phyloP scores from a whole-genome alignment of 2,888 invertebrate genomes.

The Conistra vaccinii region DNA sequence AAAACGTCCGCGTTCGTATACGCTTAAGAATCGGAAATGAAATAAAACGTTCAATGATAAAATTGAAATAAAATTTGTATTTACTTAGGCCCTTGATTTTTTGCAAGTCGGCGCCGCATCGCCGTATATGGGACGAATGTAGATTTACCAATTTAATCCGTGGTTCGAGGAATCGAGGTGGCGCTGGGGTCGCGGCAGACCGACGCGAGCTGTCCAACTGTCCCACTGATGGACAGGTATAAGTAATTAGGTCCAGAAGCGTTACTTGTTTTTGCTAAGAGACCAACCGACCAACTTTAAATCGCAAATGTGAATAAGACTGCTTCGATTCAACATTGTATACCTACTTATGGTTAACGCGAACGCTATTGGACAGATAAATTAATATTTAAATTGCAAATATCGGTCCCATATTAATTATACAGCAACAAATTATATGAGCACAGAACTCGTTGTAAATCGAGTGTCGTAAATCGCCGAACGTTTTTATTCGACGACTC shows the following conservation, averaged over 20 bases:
- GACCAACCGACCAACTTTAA: conserved; percentile 64
- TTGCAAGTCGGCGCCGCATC: conserved; percentile 82
- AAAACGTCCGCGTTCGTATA: conserved; percentile 82
- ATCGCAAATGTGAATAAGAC: conserved; percentile 73
- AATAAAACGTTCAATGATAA: conserved; percentile 87
- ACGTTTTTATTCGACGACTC: conserved; percentile 74
- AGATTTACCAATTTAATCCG: conserved; percentile 87
- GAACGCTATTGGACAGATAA: conserved; percentile 67
- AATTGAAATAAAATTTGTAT: conserved; percentile 90
- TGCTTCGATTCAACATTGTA: conserved; percentile 67
- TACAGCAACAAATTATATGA: conserved; percentile 66
- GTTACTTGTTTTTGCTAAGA: conserved; percentile 72
- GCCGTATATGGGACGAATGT: conserved; percentile 84
- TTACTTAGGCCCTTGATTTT: conserved; percentile 85
- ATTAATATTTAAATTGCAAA: conserved; percentile 70
- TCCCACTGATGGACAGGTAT: conserved; percentile 76
- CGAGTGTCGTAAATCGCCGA: conserved; percentile 77
- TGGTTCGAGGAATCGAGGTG: conserved; percentile 82
- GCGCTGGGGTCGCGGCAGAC: conserved; percentile 68
- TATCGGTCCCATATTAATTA: conserved; percentile 66
- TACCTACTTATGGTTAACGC: conserved; percentile 59
- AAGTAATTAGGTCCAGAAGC: conserved; percentile 76
- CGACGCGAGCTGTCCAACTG: conserved; percentile 71
- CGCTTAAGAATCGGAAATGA: conserved; percentile 82
- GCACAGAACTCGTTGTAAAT: conserved; percentile 59